phyloP scores from a whole-genome alignment of 2,888 invertebrate species.

The Crioceris asparagi region DNA sequence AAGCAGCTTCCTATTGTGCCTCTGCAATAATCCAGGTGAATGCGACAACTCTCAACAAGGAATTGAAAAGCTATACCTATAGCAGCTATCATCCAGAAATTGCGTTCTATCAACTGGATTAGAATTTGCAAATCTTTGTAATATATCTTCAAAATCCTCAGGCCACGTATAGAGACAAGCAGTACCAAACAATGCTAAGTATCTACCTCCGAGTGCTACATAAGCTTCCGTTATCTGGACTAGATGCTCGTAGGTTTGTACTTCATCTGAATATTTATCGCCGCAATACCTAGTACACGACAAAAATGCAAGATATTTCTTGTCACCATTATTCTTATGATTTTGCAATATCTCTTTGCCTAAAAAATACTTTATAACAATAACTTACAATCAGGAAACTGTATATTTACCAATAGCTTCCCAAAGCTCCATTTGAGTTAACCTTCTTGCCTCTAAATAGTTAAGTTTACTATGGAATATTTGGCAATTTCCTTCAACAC shows the following conservation, averaged over 20 bases:
- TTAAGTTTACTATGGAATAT: constrained; percentile 63
- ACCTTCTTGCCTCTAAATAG: constrained; percentile 56
- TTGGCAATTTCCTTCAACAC: constrained; percentile 62
- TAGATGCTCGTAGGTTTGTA: constrained; percentile 58
- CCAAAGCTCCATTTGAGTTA: constrained; percentile 77
- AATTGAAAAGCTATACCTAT: constrained; percentile 43
- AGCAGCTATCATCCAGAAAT: constrained; percentile 87
- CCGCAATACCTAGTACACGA: constrained; percentile 59
- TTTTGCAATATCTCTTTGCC: too few relatives aligned
- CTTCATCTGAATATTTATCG: constrained; percentile 36
- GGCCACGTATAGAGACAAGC: constrained; percentile 91
- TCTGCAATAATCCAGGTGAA: too few relatives aligned
- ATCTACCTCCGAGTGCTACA: constrained; percentile 87
- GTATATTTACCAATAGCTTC: constrained; percentile 31
- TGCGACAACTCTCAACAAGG: constrained; percentile 2
- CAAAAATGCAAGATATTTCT: constrained; percentile 83
- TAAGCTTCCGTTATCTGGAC: constrained; percentile 63
- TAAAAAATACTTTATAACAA: too few relatives aligned
- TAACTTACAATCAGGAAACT: neutral
- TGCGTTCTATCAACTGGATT: constrained; percentile 57
- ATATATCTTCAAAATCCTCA: constrained; percentile 53
- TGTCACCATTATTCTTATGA: too few relatives aligned
- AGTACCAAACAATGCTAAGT: constrained; percentile 82
- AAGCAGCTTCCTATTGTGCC: constrained; percentile 80
- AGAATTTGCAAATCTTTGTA: constrained; percentile 46